These are phyloP conservation scores for Pseudachorutes palmiensis DNA, from an alignment of 1,140 invertebrate species.

Conservation along the genomic window DNA sequence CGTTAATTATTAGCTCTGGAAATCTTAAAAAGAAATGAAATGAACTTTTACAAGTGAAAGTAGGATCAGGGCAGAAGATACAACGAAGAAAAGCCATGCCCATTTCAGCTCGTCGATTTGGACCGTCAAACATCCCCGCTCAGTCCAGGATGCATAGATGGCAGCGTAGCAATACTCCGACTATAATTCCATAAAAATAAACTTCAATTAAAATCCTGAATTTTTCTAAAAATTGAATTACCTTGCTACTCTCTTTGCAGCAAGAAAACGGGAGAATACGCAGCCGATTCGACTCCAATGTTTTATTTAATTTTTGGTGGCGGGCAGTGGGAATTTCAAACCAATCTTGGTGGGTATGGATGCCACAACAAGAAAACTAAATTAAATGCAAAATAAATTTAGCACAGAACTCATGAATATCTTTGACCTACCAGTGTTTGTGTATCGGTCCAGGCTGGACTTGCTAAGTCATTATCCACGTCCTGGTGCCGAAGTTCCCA, in stretches of 20 bases:
- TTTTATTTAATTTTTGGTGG: neutral
- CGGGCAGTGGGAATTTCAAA: neutral
- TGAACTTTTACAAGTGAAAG: neutral
- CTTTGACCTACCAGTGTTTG: neutral
- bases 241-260: neutral
- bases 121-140: neutral
- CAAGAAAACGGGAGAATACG: neutral
- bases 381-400: neutral
- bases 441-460: neutral
- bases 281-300: neutral
- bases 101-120: neutral
- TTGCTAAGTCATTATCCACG: neutral
- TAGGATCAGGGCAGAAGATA: neutral
- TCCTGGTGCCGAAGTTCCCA: neutral
- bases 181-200: neutral
- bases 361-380: neutral
- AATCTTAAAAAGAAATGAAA: neutral
- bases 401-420: neutral
- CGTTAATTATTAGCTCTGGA: neutral
- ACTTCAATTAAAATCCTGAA: neutral
- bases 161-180: neutral
- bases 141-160: neutral
- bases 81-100: neutral
- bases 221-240: neutral
- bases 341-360: conserved; percentile 1